These are phyloP conservation scores for Phalloptychus januarius DNA, from an alignment of 2,797 vertebrate species.

Conservation along the genomic window DNA sequence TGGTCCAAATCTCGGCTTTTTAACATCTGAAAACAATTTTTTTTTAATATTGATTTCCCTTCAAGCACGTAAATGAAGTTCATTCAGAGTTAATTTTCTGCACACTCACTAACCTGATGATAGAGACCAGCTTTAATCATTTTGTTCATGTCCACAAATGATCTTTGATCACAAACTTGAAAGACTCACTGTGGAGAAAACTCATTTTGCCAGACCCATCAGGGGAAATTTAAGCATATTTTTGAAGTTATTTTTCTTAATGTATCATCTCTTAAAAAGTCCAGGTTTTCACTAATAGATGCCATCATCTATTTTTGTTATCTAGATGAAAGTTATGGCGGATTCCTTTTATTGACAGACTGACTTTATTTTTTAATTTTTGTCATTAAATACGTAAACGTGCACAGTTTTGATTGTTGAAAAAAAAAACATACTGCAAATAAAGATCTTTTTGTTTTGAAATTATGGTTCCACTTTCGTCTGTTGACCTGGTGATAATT, in stretches of 20 bases:
- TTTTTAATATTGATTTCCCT: background rate
- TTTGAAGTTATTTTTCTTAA: background rate
- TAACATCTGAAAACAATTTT: background rate
- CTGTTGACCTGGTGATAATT: background rate
- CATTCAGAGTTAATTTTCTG: background rate
- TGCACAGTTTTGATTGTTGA: background rate
- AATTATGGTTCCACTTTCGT: too few relatives aligned
- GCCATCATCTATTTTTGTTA: background rate
- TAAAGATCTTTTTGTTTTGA: background rate
- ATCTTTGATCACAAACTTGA: background rate
- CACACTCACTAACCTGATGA: background rate
- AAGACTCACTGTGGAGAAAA: background rate
- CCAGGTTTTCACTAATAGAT: background rate
- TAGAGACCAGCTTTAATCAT: background rate
- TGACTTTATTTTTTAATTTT: background rate
- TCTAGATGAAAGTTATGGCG: background rate
- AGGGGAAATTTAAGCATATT: background rate
- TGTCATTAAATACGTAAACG: background rate
- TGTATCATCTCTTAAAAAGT: background rate
- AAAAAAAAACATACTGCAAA: background rate
- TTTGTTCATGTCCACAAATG: background rate
- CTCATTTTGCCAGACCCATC: background rate
- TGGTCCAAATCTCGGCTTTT: background rate
- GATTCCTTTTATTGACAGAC: background rate
- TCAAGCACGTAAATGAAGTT: background rate